Evolutionary conservation across 2,888 invertebrate species (phyloP).

Genomic region (Penaeus monodon): DNA sequence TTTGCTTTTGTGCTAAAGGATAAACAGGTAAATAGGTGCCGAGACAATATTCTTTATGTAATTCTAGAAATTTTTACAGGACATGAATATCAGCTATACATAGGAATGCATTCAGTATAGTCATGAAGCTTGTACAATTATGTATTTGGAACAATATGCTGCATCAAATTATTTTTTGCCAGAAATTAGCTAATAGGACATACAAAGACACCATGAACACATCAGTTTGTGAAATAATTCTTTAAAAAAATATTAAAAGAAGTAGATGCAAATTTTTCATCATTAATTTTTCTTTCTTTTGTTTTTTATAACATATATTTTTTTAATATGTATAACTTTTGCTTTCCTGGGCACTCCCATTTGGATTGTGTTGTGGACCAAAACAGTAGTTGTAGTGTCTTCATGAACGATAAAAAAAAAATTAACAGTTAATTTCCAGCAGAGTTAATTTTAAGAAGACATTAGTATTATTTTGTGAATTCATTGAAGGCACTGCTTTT

Average conservation of each 20-base stretch:
- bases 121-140: slow-evolving; percentile 1
- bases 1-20: no score
- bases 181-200: no score
- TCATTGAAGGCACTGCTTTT: slow-evolving; percentile 42
- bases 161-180: no score
- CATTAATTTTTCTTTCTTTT: background rate
- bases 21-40: background rate
- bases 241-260: background rate
- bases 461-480: slow-evolving; percentile 3
- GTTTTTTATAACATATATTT: background rate
- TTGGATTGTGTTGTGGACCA: slow-evolving; percentile 36
- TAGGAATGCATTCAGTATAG: background rate
- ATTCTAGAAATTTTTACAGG: background rate
- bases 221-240: no score
- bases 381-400: slow-evolving; percentile 18
- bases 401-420: slow-evolving; percentile 20
- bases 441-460: background rate
- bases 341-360: slow-evolving; percentile 17
- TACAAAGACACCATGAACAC: no score
- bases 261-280: background rate
- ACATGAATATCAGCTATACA: background rate
- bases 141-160: no score
- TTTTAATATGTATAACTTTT: slow-evolving; percentile 28
- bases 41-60: background rate
- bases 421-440: background rate